phyloP scores from a whole-genome alignment of 1,140 invertebrate species.

The Micrasema longulum region DNA sequence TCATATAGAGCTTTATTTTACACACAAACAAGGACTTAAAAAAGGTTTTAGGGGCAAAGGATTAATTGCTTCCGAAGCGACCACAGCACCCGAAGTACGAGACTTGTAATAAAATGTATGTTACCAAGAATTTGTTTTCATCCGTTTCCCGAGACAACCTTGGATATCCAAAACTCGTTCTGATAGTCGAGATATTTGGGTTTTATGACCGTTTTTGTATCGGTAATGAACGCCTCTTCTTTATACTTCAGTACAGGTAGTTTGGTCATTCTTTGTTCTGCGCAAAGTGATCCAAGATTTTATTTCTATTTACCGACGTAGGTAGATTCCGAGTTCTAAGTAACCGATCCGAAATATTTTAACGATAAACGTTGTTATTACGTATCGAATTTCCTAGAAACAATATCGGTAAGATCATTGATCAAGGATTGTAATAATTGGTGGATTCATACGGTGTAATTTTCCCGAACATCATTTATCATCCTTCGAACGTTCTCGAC shows the following conservation, averaged over 20 bases:
- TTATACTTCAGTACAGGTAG: conserved; percentile 45
- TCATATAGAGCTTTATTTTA: no score
- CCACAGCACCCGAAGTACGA: conserved; percentile 7
- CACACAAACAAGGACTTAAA: no score
- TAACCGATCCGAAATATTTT: conserved; percentile 15
- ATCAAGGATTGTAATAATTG: neutral
- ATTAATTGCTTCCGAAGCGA: conserved; percentile 16
- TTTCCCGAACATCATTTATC: no score
- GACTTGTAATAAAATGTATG: conserved; percentile 17
- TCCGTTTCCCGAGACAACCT: conserved; percentile 32
- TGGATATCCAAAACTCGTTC: conserved; percentile 51
- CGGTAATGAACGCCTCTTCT: conserved; percentile 51
- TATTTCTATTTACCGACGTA: conserved; percentile 12
- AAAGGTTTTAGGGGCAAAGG: neutral
- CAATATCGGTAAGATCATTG: neutral
- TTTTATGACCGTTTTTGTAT: conserved; percentile 52
- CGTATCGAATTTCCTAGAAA: neutral
- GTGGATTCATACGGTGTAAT: neutral
- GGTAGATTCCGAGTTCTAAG: conserved; percentile 8
- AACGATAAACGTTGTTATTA: neutral
- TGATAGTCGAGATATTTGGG: conserved; percentile 53
- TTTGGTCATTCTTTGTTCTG: conserved; percentile 40
- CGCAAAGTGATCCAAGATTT: conserved; percentile 31
- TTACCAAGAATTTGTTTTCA: conserved; percentile 40
- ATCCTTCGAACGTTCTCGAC: neutral